Evolutionary conservation across 2,797 vertebrate genomes (phyloP).

Genomic region (Peromyscus aztecus): DNA sequence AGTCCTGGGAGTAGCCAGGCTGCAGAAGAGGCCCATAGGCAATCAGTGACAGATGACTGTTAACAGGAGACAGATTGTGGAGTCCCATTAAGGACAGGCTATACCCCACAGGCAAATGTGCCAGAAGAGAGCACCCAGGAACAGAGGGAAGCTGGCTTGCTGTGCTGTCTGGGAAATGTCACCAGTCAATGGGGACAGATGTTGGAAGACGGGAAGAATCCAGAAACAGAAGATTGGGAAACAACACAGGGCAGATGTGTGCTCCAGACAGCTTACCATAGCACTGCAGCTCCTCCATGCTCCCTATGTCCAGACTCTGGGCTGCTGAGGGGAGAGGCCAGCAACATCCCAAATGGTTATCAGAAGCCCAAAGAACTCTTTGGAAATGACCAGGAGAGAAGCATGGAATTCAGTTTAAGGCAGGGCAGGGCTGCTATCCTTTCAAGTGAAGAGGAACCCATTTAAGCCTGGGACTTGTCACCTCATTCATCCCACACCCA

Average conservation of each 20-base stretch:
- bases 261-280: not conserved
- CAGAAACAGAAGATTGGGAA: not conserved
- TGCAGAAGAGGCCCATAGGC: not conserved
- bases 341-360: not conserved
- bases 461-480: fast-evolving
- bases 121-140: no score
- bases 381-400: not conserved
- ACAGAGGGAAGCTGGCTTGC: not conserved
- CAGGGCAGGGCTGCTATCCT: fast-evolving
- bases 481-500: not conserved
- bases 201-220: not conserved
- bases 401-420: not conserved
- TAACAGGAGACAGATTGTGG: not conserved
- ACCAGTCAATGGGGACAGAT: not conserved
- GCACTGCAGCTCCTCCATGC: not conserved
- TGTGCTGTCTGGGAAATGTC: not conserved
- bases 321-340: fast-evolving
- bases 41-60: not conserved
- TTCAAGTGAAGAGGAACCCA: not conserved
- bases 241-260: not conserved
- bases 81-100: not conserved
- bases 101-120: not conserved
- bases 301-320: not conserved
- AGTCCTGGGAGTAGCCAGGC: not conserved
- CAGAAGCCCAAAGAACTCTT: fast-evolving